Evolutionary conservation across 2,888 invertebrate genomes (phyloP).

Genomic region (Temnothorax ravouxi): DNA sequence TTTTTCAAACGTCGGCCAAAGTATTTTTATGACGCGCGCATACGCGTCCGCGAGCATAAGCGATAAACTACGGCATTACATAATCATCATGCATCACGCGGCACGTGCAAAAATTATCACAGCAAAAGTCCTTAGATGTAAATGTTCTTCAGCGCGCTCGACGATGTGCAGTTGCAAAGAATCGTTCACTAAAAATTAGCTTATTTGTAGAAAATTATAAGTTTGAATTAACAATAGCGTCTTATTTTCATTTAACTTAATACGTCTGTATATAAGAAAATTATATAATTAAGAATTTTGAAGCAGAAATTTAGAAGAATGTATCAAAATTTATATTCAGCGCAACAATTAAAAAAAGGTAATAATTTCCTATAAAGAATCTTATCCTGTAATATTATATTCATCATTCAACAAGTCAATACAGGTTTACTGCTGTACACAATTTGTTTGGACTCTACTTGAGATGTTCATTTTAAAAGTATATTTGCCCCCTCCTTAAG

Average conservation of each 20-base stretch:
- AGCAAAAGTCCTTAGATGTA: slow-evolving; percentile 25
- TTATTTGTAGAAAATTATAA: slow-evolving; percentile 3
- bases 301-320: not conserved
- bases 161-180: slow-evolving; percentile 4
- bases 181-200: not conserved
- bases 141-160: slow-evolving; percentile 15
- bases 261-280: not conserved
- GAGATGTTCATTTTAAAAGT: not conserved
- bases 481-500: not conserved
- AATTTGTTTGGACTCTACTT: not conserved
- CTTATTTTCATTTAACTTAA: not conserved
- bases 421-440: not conserved
- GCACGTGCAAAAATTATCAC: slow-evolving; percentile 48
- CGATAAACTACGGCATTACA: slow-evolving; percentile 36
- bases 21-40: slow-evolving; percentile 25
- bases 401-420: not conserved
- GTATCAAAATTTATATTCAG: not conserved
- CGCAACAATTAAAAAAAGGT: not conserved
- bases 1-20: slow-evolving; percentile 37
- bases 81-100: slow-evolving; percentile 33
- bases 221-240: not conserved
- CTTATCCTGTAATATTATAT: not conserved
- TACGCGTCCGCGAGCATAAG: not conserved
- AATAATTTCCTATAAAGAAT: not conserved
- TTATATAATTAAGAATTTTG: not conserved